phyloP scores from a whole-genome alignment of 2,797 vertebrate genomes.

The Lepidocolaptes lacrymiger region DNA sequence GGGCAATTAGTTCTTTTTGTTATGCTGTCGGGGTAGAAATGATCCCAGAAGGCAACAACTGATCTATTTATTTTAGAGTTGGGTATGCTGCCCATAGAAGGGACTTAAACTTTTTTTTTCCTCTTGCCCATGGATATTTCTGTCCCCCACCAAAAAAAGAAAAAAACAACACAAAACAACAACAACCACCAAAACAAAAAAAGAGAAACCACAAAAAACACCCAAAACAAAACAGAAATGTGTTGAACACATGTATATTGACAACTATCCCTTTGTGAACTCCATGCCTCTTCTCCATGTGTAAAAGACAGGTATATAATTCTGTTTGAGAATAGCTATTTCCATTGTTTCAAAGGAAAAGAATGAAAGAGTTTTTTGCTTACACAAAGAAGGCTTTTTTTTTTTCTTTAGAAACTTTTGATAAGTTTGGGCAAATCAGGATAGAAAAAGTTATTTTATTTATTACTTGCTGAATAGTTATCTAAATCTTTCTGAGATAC shows the following conservation, averaged over 20 bases:
- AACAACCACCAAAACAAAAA: no score
- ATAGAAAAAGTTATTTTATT: background rate
- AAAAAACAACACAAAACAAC: no score
- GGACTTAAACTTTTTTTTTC: background rate
- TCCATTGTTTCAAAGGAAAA: background rate
- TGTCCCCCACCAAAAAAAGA: background rate
- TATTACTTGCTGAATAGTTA: background rate
- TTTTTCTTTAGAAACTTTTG: background rate
- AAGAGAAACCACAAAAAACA: background rate
- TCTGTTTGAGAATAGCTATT: background rate
- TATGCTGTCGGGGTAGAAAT: rapidly evolving
- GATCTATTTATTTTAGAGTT: background rate
- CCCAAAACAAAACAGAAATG: background rate
- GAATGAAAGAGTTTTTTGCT: background rate
- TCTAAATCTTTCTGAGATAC: background rate
- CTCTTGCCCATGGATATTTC: background rate
- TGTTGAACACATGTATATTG: background rate
- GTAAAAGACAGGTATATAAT: background rate
- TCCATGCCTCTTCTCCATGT: background rate
- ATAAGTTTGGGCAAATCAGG: background rate
- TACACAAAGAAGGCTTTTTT: background rate
- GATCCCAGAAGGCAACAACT: background rate
- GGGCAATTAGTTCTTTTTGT: background rate
- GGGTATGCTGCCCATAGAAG: background rate
- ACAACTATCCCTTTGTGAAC: background rate